These are phyloP conservation scores for Pheosia gnoma DNA, from an alignment of 2,888 invertebrate species.

Conservation along the genomic window DNA sequence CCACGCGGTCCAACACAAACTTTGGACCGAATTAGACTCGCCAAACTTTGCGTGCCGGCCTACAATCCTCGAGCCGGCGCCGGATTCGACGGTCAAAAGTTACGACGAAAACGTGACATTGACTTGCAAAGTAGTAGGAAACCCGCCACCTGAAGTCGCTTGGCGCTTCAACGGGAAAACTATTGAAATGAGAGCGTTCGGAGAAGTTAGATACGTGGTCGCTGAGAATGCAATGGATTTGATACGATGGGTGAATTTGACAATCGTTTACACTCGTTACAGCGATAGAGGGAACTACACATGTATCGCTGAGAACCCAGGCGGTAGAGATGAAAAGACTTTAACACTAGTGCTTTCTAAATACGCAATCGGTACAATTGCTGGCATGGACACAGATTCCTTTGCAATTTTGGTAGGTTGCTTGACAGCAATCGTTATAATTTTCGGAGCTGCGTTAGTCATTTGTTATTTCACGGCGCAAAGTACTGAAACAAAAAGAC, in stretches of 20 bases:
- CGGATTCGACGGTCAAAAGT: constrained; percentile 85
- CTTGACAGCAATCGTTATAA: constrained; percentile 70
- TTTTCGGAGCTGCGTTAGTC: constrained; percentile 74
- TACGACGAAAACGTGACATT: constrained; percentile 89
- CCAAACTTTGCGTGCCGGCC: constrained; percentile 94
- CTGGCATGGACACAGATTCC: constrained; percentile 78
- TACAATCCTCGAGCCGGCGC: constrained; percentile 87
- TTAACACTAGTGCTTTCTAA: constrained; percentile 85
- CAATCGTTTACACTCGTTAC: constrained; percentile 85
- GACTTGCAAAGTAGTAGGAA: constrained; percentile 89
- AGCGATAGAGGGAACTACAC: constrained; percentile 90
- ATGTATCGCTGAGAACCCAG: constrained; percentile 92
- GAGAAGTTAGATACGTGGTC: constrained; percentile 78
- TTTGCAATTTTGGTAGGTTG: constrained; percentile 81
- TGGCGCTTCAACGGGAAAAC: constrained; percentile 88
- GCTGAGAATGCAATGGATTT: constrained; percentile 76
- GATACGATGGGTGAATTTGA: constrained; percentile 87
- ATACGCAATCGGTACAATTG: constrained; percentile 71
- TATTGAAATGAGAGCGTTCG: constrained; percentile 80
- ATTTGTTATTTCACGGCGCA: constrained; percentile 83
- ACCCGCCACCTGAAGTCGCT: constrained; percentile 89
- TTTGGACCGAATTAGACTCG: constrained; percentile 89
- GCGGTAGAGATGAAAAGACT: constrained; percentile 91
- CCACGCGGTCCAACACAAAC: constrained; percentile 85
- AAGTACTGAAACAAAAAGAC: constrained; percentile 80